These are phyloP conservation scores for Cephonodes hylas DNA, from an alignment of 2,888 invertebrate genomes.

Conservation along the genomic window DNA sequence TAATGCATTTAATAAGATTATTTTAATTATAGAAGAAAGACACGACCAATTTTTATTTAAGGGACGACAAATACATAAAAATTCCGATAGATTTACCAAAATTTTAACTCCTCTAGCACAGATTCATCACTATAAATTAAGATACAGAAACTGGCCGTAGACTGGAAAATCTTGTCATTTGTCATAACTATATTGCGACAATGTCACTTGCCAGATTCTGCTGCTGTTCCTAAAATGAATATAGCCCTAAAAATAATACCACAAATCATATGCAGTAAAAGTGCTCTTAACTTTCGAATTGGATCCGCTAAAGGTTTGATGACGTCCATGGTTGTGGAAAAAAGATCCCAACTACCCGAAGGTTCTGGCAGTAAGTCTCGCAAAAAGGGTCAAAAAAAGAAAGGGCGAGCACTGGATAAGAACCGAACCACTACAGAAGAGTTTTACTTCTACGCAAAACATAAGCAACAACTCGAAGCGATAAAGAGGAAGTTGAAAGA, in stretches of 20 bases:
- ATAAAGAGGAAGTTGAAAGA: conserved; percentile 46
- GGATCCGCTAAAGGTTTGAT: neutral
- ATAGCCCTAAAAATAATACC: neutral
- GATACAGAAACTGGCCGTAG: neutral
- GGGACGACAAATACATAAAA: too few species aligned
- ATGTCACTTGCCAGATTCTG: too few species aligned
- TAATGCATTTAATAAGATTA: too few species aligned
- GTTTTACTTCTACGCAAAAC: conserved; percentile 57
- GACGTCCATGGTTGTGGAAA: neutral
- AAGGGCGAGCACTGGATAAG: conserved; percentile 55
- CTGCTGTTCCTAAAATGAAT: neutral
- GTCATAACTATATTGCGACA: neutral
- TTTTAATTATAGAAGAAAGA: too few species aligned
- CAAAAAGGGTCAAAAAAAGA: conserved; percentile 51
- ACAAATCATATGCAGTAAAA: neutral
- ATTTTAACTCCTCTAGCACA: too few species aligned
- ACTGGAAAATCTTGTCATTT: neutral
- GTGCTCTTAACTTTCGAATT: neutral
- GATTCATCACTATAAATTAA: too few species aligned
- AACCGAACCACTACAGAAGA: conserved; percentile 60
- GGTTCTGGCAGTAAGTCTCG: conserved; percentile 45
- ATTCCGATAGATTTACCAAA: too few species aligned
- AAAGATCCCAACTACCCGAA: conserved; percentile 6
- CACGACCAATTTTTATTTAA: too few species aligned
- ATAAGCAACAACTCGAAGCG: conserved; percentile 50